These are phyloP conservation scores for Willisornis vidua DNA, from an alignment of 2,113 vertebrate genomes.

Conservation along the genomic window DNA sequence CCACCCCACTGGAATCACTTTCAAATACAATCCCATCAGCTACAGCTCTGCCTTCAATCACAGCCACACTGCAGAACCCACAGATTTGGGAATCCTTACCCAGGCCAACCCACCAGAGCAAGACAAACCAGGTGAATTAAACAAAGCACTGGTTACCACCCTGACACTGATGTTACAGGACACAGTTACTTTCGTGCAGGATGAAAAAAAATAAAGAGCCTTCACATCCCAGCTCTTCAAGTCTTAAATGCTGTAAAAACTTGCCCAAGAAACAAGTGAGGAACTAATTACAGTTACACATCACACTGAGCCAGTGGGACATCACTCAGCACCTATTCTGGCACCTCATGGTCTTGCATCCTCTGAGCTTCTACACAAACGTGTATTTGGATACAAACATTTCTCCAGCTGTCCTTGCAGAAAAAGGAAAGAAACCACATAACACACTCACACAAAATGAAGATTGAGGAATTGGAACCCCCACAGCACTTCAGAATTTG, in stretches of 20 bases:
- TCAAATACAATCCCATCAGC: not conserved
- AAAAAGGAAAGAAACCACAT: not conserved
- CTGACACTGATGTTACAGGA: not conserved
- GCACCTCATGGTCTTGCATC: not conserved
- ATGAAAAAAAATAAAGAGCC: not conserved
- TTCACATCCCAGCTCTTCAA: not conserved
- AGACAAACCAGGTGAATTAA: not conserved
- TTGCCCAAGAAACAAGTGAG: not conserved
- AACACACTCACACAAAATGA: not conserved
- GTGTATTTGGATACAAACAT: fast-evolving
- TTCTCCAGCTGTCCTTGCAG: not conserved
- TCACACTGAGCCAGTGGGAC: not conserved
- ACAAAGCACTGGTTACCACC: not conserved
- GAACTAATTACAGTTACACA: not conserved
- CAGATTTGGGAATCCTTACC: not conserved
- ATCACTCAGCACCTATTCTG: not conserved
- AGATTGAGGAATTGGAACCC: not conserved
- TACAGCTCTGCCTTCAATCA: not conserved
- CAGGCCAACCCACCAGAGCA: not conserved
- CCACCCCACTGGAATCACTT: not conserved
- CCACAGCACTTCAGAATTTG: not conserved
- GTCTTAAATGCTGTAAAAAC: not conserved
- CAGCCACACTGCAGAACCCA: not conserved
- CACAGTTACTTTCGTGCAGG: not conserved
- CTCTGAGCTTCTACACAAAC: not conserved